These are phyloP conservation scores for Epinephelus moara DNA, from an alignment of 2,113 vertebrate species.

Conservation along the genomic window DNA sequence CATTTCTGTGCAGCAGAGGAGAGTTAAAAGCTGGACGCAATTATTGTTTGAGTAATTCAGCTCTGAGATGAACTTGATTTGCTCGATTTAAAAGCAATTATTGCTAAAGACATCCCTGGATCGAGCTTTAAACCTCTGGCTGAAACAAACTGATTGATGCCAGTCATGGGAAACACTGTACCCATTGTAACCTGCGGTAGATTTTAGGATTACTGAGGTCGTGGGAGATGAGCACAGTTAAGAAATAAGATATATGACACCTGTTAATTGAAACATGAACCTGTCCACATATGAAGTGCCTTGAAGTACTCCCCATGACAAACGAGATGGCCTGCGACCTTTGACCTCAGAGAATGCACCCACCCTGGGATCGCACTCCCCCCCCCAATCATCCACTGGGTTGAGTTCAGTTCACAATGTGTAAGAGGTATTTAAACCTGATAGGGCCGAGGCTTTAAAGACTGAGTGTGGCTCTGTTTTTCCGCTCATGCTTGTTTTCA, in stretches of 20 bases:
- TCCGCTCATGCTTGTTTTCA: conserved; percentile 72
- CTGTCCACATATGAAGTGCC: conserved; percentile 51
- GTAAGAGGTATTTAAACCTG: conserved; percentile 68
- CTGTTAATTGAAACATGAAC: conserved; percentile 72
- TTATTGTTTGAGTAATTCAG: not conserved
- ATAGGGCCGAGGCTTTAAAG: conserved; percentile 70
- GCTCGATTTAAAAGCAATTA: not conserved
- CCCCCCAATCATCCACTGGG: conserved; percentile 45
- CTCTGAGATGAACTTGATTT: conserved; percentile 3
- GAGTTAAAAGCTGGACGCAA: conserved; percentile 3
- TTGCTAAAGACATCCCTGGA: not conserved
- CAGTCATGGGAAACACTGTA: not conserved
- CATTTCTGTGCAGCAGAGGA: conserved; percentile 1
- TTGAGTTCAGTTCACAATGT: conserved; percentile 68
- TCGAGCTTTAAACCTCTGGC: not conserved
- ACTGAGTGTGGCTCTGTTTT: conserved; percentile 70
- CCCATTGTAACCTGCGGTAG: conserved; percentile 25
- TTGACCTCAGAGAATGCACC: conserved; percentile 57
- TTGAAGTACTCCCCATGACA: conserved; percentile 66
- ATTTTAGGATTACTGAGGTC: conserved; percentile 43
- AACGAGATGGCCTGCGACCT: conserved; percentile 62
- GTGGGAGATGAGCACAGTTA: conserved; percentile 42
- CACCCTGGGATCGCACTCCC: conserved; percentile 23
- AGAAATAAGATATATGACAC: conserved; percentile 68
- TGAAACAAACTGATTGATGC: conserved; percentile 6